phyloP scores from a whole-genome alignment of 2,797 vertebrate genomes.

The Pseudocheirus occidentalis region DNA sequence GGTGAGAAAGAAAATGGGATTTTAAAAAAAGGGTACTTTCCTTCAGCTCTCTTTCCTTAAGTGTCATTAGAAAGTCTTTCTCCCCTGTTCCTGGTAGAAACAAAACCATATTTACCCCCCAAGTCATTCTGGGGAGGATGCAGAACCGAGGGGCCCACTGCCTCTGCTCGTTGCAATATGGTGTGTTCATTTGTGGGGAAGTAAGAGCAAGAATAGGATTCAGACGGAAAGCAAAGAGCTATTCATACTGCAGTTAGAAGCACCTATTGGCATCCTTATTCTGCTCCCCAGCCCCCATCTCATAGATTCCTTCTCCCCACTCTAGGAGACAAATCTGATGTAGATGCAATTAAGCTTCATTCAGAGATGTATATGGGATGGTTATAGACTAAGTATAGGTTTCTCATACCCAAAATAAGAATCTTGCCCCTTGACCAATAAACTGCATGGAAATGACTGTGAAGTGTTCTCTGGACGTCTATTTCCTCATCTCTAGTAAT shows the following conservation, averaged over 20 bases:
- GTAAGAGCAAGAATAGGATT: background rate
- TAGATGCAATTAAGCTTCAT: constrained; percentile 27
- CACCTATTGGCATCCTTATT: accelerated
- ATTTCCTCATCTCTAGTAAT: background rate
- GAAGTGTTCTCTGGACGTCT: background rate
- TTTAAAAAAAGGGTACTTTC: constrained; percentile 57
- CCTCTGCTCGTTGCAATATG: background rate
- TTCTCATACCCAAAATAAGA: background rate
- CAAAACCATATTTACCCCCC: constrained; percentile 30
- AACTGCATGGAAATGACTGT: background rate
- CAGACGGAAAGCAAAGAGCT: background rate
- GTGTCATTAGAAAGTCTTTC: constrained; percentile 65
- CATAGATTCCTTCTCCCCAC: background rate
- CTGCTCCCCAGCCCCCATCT: background rate
- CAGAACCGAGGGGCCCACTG: background rate
- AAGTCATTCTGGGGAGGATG: background rate
- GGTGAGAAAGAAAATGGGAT: constrained; percentile 70
- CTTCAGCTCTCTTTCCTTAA: constrained; percentile 47
- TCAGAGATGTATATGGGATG: background rate
- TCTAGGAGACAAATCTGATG: constrained; percentile 1
- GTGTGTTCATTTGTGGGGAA: background rate
- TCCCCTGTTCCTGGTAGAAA: constrained; percentile 4
- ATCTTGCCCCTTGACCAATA: accelerated
- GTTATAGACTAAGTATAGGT: background rate
- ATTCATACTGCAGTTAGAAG: accelerated